Evolutionary conservation across 30 jellyfish, hydroid and myxozoan genomes (phyloP).

Genomic region (Hydractinia echinata): DNA sequence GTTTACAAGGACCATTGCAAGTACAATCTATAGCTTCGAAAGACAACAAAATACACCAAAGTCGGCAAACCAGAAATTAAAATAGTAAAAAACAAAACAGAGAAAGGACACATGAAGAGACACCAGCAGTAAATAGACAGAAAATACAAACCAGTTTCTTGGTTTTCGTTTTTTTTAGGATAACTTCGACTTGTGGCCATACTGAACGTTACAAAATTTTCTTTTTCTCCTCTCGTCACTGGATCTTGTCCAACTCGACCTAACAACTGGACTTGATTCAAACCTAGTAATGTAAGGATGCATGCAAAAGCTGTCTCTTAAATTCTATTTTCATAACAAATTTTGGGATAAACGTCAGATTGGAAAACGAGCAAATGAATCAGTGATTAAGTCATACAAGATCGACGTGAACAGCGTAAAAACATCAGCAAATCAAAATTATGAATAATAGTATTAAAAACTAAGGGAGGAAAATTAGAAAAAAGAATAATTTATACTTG

Average conservation of each 20-base stretch:
- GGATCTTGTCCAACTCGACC: constrained; percentile 93
- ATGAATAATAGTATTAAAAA: background rate
- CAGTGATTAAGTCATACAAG: background rate
- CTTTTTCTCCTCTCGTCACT: constrained; percentile 54
- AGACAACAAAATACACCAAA: background rate
- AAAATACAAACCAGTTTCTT: constrained; percentile 13
- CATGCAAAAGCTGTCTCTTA: background rate
- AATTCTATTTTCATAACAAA: background rate
- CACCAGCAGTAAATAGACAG: background rate
- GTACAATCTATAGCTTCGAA: background rate
- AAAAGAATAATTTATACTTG: too few species aligned
- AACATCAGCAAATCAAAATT: background rate
- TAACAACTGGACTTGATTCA: constrained; percentile 65
- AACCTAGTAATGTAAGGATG: constrained; percentile 19
- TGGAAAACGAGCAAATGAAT: too few species aligned
- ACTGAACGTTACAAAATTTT: constrained; percentile 64
- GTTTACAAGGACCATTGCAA: background rate
- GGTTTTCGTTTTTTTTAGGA: constrained; percentile 18
- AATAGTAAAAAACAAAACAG: background rate
- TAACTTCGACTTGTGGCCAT: constrained; percentile 55
- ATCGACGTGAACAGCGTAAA: background rate
- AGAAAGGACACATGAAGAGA: background rate
- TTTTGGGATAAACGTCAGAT: too few species aligned
- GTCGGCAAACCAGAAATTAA: background rate
- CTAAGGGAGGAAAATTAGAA: background rate